Percentiles rank a stretch among this genome's conserved stretches.
phyloP scores from a whole-genome alignment of 2,113 vertebrate species.

The Trogon surrucura region DNA sequence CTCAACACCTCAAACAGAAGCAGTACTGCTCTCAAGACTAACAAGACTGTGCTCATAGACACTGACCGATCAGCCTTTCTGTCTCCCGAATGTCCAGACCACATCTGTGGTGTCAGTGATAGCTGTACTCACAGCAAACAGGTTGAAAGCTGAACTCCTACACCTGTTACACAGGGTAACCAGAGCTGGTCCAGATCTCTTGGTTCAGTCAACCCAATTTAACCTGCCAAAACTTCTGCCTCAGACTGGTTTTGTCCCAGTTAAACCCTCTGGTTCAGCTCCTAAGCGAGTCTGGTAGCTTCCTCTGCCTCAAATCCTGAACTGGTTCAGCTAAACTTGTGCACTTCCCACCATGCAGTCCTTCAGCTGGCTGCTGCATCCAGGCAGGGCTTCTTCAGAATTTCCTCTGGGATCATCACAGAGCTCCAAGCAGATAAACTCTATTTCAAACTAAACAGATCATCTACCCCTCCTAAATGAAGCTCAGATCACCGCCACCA shows the following conservation, averaged over 20 bases:
- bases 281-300: not conserved
- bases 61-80: not conserved
- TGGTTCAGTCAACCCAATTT: not conserved
- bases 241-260: not conserved
- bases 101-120: not conserved
- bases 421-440: not conserved
- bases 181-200: not conserved
- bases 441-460: not conserved
- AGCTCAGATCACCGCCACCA: not conserved
- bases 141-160: not conserved
- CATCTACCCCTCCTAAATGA: not conserved
- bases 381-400: not conserved
- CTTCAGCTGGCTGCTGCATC: not conserved
- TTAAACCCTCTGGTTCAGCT: not conserved
- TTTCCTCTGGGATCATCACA: not conserved
- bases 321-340: not conserved
- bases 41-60: accelerated
- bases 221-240: not conserved
- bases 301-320: not conserved
- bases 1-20: not conserved
- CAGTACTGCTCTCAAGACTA: not conserved
- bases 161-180: accelerated
- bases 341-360: accelerated
- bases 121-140: not conserved
- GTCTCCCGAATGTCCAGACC: not conserved